Percentiles rank a stretch among this genome's conserved stretches.
phyloP scores from a whole-genome alignment of 2,113 vertebrate genomes.

The Pituophis catenifer region DNA sequence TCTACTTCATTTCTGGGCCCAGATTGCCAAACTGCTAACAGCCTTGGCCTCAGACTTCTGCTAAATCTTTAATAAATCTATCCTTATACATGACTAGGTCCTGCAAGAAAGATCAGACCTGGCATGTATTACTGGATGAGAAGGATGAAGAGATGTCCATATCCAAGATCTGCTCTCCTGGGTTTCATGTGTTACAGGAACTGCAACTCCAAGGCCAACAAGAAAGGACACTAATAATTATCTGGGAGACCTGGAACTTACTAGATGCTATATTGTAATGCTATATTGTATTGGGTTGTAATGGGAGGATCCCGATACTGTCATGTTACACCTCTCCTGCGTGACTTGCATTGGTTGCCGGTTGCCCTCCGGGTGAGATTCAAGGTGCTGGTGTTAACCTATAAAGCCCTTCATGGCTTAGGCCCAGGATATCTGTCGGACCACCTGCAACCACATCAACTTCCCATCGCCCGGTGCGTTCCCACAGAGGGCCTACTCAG shows the following conservation, averaged over 20 bases:
- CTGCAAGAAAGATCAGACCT: not conserved
- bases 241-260: not conserved
- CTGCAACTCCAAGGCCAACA: not conserved
- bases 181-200: not conserved
- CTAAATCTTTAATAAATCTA: not conserved
- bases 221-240: not conserved
- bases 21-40: not conserved
- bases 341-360: too few relatives aligned
- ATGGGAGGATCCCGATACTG: too few relatives aligned
- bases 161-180: not conserved
- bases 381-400: too few relatives aligned
- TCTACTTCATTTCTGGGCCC: not conserved
- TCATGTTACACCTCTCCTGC: too few relatives aligned
- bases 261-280: not conserved
- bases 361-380: too few relatives aligned
- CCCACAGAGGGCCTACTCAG: too few relatives aligned
- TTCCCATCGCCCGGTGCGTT: too few relatives aligned
- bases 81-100: not conserved
- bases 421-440: too few relatives aligned
- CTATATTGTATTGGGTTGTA: too few relatives aligned
- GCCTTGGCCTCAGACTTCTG: not conserved
- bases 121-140: not conserved
- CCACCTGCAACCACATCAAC: too few relatives aligned
- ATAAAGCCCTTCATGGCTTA: too few relatives aligned
- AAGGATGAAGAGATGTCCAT: not conserved